A percentile compares a stretch with the other conserved stretches of the same genome.
phyloP scores from a whole-genome alignment of 2,888 invertebrate species.

The Germaria angustata region DNA sequence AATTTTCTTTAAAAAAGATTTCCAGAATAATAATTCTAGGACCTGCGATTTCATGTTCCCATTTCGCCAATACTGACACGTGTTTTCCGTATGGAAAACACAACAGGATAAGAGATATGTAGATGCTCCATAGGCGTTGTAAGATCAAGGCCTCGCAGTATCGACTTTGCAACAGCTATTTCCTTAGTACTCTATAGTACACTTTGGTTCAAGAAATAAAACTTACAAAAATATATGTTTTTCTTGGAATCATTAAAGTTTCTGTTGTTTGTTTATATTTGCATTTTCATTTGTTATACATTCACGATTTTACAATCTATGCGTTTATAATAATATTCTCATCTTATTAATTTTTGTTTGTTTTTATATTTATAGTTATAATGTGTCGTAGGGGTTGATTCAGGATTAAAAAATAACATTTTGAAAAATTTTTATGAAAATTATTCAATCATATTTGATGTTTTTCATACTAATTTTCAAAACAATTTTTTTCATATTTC shows the following conservation, averaged over 20 bases:
- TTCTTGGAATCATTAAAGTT: slow-evolving; percentile 64
- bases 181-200: too few relatives aligned
- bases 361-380: slow-evolving; percentile 44
- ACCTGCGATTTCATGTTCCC: too few relatives aligned
- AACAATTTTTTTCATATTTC: background rate
- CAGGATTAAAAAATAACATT: background rate
- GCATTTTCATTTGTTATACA: slow-evolving; percentile 56
- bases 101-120: too few relatives aligned
- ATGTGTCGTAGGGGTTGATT: slow-evolving; percentile 24
- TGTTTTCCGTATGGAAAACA: too few relatives aligned
- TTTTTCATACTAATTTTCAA: slow-evolving; percentile 1
- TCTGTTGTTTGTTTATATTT: slow-evolving; percentile 61
- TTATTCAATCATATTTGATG: background rate
- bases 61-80: too few relatives aligned
- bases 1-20: too few relatives aligned
- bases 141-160: too few relatives aligned
- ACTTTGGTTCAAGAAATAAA: slow-evolving; percentile 17
- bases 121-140: too few relatives aligned
- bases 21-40: too few relatives aligned
- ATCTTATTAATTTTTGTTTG: slow-evolving; percentile 1
- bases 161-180: too few relatives aligned
- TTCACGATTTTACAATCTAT: slow-evolving; percentile 59
- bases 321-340: slow-evolving; percentile 35
- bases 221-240: too few relatives aligned
- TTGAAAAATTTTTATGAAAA: background rate